Evolutionary conservation across 2,113 vertebrate species (phyloP).

Genomic region (Apaloderma vittatum): DNA sequence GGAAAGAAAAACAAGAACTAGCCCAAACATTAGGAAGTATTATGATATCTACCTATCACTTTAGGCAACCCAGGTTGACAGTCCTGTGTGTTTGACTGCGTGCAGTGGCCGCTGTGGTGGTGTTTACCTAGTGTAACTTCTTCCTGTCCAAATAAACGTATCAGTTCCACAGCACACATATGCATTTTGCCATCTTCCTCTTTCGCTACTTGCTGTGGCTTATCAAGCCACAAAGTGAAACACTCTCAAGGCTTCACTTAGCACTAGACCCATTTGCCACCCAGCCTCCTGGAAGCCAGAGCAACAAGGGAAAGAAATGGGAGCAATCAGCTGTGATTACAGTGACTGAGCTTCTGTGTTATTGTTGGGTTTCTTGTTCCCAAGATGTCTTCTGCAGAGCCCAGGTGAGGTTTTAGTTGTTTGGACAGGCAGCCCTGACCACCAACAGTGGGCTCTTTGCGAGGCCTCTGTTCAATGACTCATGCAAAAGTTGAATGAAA

Average conservation of each 20-base stretch:
- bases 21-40: background rate
- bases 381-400: background rate
- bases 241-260: background rate
- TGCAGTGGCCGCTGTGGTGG: background rate
- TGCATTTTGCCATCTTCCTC: background rate
- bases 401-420: background rate
- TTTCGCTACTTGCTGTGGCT: background rate
- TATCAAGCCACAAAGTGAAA: background rate
- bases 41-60: background rate
- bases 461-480: background rate
- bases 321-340: background rate
- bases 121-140: background rate
- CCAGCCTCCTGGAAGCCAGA: background rate
- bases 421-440: background rate
- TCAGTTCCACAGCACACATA: rapidly evolving
- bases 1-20: background rate
- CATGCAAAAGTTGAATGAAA: background rate
- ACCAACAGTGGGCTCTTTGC: background rate
- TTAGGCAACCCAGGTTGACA: background rate
- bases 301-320: background rate
- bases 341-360: background rate
- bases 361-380: background rate
- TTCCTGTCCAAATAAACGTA: background rate
- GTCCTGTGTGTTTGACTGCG: background rate
- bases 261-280: background rate